Percentiles rank a stretch among this genome's conserved stretches.
Evolutionary conservation across 2,113 vertebrate species (phyloP).

Genomic region (Bos indicus): DNA sequence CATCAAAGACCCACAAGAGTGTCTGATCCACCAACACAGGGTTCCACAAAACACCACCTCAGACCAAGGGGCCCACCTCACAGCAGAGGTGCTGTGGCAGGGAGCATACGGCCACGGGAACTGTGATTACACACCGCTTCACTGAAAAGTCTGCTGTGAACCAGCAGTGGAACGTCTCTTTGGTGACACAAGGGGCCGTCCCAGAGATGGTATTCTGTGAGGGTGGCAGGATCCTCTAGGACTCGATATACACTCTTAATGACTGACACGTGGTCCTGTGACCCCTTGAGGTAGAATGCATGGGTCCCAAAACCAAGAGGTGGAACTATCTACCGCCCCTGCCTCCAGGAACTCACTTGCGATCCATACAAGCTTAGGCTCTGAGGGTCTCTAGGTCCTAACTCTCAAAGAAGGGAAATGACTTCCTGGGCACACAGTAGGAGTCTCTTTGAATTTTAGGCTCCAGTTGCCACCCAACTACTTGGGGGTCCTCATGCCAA

Average conservation of each 20-base stretch:
- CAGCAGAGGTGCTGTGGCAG: background rate
- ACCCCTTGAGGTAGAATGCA: background rate
- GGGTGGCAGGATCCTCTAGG: background rate
- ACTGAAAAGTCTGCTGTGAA: background rate
- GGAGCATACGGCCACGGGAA: rapidly evolving
- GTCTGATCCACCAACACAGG: background rate
- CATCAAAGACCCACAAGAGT: background rate
- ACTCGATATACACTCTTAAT: background rate
- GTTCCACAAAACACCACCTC: background rate
- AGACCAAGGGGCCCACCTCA: background rate
- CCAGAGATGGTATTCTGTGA: background rate
- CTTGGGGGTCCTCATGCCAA: background rate
- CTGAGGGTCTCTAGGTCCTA: background rate
- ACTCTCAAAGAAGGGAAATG: background rate
- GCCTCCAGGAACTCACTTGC: background rate
- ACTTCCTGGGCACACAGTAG: background rate
- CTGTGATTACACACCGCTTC: background rate
- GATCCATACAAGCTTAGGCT: background rate
- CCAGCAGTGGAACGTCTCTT: background rate
- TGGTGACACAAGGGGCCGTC: background rate
- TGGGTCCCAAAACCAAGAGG: background rate
- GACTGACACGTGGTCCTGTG: background rate
- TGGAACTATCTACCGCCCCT: background rate
- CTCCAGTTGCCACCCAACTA: background rate
- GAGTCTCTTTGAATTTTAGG: background rate